Evolutionary conservation across 2,888 invertebrate genomes (phyloP).

Genomic region (Drosophila imparisetae): DNA sequence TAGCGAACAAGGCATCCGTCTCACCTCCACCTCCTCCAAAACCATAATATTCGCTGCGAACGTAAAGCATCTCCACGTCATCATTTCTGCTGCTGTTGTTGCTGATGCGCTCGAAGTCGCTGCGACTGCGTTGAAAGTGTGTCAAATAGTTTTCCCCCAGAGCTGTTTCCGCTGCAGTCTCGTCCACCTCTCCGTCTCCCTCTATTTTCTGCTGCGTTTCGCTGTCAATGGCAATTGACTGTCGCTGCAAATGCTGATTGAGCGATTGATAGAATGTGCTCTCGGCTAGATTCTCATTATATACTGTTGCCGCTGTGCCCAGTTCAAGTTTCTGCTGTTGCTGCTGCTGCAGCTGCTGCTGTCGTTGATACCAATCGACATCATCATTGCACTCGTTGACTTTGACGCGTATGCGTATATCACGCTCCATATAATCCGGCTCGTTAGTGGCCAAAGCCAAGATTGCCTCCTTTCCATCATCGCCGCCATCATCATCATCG

Average conservation of each 20-base stretch:
- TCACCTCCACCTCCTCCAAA: conserved; percentile 34
- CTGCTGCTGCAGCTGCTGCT: conserved; percentile 38
- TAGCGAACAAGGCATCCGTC: conserved; percentile 38
- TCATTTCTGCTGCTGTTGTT: conserved; percentile 18
- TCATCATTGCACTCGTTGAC: conserved; percentile 73
- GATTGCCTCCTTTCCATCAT: conserved; percentile 3
- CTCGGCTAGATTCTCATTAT: conserved; percentile 80
- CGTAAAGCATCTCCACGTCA: conserved; percentile 30
- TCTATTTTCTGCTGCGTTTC: conserved; percentile 16
- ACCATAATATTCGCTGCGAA: conserved; percentile 62
- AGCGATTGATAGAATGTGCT: conserved; percentile 82
- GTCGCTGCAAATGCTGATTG: conserved; percentile 77
- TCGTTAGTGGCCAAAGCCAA: conserved; percentile 25
- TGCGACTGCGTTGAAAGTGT: conserved; percentile 76
- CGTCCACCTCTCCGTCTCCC: conserved; percentile 2
- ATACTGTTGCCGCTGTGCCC: conserved; percentile 39
- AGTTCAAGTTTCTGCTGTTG: conserved; percentile 39
- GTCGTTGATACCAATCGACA: conserved; percentile 65
- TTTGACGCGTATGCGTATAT: conserved; percentile 78
- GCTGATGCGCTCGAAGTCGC: conserved; percentile 47
- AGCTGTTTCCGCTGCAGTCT: conserved; percentile 13
- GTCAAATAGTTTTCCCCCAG: conserved; percentile 81
- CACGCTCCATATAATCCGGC: conserved; percentile 64
- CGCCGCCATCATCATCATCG: conserved; percentile 17
- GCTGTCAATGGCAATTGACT: conserved; percentile 49